These are phyloP conservation scores for Ovis canadensis DNA, from an alignment of 2,113 vertebrate species.

Conservation along the genomic window DNA sequence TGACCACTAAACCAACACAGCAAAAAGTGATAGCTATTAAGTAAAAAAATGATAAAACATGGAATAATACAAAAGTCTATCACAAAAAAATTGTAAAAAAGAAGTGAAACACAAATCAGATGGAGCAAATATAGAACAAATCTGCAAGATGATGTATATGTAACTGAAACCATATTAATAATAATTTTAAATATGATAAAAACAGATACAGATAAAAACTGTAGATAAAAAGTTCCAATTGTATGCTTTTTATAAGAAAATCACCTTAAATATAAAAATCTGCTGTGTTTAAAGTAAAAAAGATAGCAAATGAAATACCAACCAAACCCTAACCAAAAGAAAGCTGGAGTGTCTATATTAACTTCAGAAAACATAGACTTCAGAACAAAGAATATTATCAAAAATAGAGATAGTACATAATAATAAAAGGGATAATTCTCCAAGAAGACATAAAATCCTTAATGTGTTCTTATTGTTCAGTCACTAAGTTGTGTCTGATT, in stretches of 20 bases:
- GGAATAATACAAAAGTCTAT: not conserved
- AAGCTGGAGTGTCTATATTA: not conserved
- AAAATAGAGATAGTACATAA: not conserved
- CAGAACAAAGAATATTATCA: not conserved
- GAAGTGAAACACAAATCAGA: not conserved
- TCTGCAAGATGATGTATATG: not conserved
- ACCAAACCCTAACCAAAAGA: not conserved
- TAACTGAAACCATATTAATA: not conserved
- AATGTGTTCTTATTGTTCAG: not conserved
- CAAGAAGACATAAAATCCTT: not conserved
- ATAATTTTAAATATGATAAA: not conserved
- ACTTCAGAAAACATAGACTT: not conserved
- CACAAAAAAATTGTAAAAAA: not conserved
- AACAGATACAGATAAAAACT: not conserved
- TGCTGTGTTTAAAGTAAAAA: not conserved
- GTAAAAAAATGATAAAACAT: not conserved
- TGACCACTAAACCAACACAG: not conserved
- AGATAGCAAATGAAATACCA: not conserved
- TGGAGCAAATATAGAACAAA: not conserved
- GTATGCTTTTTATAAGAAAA: not conserved
- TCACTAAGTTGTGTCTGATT: too few relatives aligned
- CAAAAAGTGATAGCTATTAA: not conserved
- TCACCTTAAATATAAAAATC: not conserved
- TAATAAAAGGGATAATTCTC: not conserved
- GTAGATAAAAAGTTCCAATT: not conserved